Evolutionary conservation across 2,113 vertebrate genomes (phyloP), one percentile per base, ranked within the genome.

Genomic region (Psilopogon haemacephalus): DNA sequence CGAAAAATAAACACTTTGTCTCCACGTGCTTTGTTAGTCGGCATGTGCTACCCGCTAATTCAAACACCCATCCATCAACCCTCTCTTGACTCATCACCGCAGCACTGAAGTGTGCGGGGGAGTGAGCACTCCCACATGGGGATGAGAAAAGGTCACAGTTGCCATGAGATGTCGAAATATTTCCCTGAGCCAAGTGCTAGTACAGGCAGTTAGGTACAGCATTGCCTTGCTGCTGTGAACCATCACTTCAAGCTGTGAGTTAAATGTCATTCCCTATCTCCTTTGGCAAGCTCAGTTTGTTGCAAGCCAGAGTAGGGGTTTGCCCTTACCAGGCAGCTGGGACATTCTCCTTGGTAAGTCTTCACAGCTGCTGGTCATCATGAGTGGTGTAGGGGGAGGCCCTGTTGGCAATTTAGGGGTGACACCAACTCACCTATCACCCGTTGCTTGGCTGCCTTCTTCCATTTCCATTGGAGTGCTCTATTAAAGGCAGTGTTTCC

Each of bases 41-140:
- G 69, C 0, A 1, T 87, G 52, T 91, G 87, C 85, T 91, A 71
- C 89, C 58, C 79, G 3, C 91, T 95, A 83, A 89, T 96, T 93
- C 89, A 95, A 96, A 94, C 87, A 89, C 11, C 72, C 93, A 96
- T 96, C 94, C 75, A 85, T 96, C 95, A 96, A 40, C 35, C 42
- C 54, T 94, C 16, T 71, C 75, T 93, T 89, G 87, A 94, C 82
- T 93, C 87, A 95, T 63, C 91, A 58, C 77, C 40, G 74, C 82
- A 83, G 48, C 48, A 50, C 3, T 2, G 24, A 60, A 64, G 24
- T 12, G 12, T 38, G 46, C 1, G n/a, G 18, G 59, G 78, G 89
- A 92, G 75, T 78, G 42, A 91, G 60, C 69, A 37, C 69, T 94
- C 82, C 85, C 85, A 80, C 72, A 46, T 37, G 88, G 78, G 75